A percentile compares a stretch with the other conserved stretches of the same genome.
Evolutionary conservation across 2,797 vertebrate species (phyloP).

Genomic region (Mormyrus hasselquistii): DNA sequence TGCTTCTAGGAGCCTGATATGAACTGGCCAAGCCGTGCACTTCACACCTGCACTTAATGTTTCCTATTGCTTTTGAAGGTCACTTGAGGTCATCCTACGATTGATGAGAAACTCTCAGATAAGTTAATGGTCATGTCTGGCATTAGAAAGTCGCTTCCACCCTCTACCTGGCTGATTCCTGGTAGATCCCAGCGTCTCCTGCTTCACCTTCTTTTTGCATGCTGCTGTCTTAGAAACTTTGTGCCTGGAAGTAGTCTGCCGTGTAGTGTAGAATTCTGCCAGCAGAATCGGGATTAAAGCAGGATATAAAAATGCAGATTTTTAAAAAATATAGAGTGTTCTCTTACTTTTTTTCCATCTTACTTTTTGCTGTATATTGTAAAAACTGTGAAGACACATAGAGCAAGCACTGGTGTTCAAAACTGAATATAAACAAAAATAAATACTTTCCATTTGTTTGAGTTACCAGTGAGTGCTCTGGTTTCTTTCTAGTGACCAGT

Average conservation of each 20-base stretch:
- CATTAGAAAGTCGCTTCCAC: not conserved
- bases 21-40: not conserved
- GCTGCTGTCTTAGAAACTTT: too few relatives aligned
- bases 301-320: too few relatives aligned
- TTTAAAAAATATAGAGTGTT: too few relatives aligned
- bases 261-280: too few relatives aligned
- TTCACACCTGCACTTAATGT: not conserved
- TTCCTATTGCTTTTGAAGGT: not conserved
- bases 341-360: too few relatives aligned
- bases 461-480: not conserved
- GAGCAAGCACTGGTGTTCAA: not conserved
- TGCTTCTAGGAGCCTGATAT: not conserved
- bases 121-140: not conserved
- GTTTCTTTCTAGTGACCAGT: not conserved
- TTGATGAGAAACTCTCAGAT: not conserved
- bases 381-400: not conserved
- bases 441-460: not conserved
- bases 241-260: too few relatives aligned
- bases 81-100: not conserved
- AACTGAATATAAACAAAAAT: not conserved
- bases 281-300: too few relatives aligned
- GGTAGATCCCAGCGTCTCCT: too few relatives aligned
- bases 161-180: not conserved
- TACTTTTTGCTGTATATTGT: too few relatives aligned
- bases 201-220: too few relatives aligned